A percentile compares a stretch with the other conserved stretches of the same genome.
Conservation (phyloP, 2,113 vertebrate species). For the Drymodes brunneopygia region DNA sequence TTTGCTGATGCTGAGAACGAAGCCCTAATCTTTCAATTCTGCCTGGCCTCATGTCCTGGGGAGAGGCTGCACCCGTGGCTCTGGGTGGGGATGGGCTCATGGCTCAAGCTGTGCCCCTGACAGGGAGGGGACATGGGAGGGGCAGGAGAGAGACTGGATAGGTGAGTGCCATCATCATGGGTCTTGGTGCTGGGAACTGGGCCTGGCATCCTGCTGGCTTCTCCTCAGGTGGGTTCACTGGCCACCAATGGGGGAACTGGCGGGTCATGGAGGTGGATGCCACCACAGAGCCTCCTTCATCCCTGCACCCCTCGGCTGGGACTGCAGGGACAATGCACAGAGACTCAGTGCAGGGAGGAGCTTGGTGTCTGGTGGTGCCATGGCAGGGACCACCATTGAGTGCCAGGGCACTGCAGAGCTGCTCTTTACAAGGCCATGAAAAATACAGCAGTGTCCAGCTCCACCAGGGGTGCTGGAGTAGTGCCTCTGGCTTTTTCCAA, state of each 20-base stretch:
- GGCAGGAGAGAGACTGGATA: background rate
- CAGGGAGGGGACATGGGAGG: fast-evolving
- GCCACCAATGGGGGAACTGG: background rate
- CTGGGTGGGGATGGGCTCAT: background rate
- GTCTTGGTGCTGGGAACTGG: background rate
- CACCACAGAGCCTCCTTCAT: background rate
- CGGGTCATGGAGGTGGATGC: background rate
- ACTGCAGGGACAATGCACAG: background rate
- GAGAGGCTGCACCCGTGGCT: background rate
- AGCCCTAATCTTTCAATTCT: background rate
- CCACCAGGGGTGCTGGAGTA: background rate
- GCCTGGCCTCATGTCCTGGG: background rate
- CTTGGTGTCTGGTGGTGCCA: background rate
- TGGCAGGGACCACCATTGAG: background rate
- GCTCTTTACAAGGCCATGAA: background rate
- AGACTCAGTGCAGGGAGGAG: background rate
- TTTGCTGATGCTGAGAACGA: background rate
- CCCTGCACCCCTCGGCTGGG: background rate
- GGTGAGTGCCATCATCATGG: fast-evolving
- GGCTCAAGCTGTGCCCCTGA: slow-evolving; percentile 36
- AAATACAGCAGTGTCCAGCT: background rate
- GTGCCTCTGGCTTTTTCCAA: background rate
- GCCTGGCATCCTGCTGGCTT: background rate
- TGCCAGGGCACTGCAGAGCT: background rate
- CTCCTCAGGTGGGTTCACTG: background rate